Evolutionary conservation across 2,888 invertebrate genomes (phyloP).

Genomic region (Leucozona laternaria): DNA sequence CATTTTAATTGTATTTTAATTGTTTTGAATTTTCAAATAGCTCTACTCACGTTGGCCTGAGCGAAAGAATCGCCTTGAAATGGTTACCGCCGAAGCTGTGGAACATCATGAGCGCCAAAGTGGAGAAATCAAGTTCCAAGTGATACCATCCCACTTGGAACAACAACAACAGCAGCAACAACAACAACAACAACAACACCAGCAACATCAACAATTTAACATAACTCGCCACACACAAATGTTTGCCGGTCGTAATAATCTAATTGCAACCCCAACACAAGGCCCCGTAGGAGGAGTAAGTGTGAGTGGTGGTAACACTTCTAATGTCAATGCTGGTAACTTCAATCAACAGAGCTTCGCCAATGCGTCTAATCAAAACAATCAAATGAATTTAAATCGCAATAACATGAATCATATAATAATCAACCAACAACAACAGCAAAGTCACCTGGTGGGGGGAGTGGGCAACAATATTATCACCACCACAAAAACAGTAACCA

Average conservation of each 20-base stretch:
- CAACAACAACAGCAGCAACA: conserved; percentile 81
- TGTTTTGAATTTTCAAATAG: conserved; percentile 71
- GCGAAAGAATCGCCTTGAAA: conserved; percentile 79
- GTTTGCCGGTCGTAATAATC: conserved; percentile 72
- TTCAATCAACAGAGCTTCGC: conserved; percentile 76
- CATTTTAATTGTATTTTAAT: too few species aligned
- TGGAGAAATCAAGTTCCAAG: conserved; percentile 82
- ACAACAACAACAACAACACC: conserved; percentile 80
- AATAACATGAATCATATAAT: conserved; percentile 80
- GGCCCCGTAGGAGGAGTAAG: conserved; percentile 34
- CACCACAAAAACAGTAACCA: conserved; percentile 79
- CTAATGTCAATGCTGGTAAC: conserved; percentile 63
- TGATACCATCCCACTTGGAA: conserved; percentile 80
- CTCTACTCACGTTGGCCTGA: conserved; percentile 83
- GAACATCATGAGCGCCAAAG: conserved; percentile 79
- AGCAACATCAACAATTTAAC: conserved; percentile 79
- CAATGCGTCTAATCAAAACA: conserved; percentile 79
- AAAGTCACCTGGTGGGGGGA: conserved; percentile 79
- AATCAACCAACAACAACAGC: conserved; percentile 77
- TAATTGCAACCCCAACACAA: conserved; percentile 67
- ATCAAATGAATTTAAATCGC: conserved; percentile 82
- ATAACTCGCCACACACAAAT: conserved; percentile 76
- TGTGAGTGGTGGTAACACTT: conserved; percentile 38
- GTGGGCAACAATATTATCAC: conserved; percentile 78
- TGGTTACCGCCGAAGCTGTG: conserved; percentile 52